A percentile compares a stretch with the other conserved stretches of the same genome.
These are phyloP conservation scores for Rambutsinella grinnellia DNA, from an alignment of 2,888 invertebrate species.

Conservation along the genomic window DNA sequence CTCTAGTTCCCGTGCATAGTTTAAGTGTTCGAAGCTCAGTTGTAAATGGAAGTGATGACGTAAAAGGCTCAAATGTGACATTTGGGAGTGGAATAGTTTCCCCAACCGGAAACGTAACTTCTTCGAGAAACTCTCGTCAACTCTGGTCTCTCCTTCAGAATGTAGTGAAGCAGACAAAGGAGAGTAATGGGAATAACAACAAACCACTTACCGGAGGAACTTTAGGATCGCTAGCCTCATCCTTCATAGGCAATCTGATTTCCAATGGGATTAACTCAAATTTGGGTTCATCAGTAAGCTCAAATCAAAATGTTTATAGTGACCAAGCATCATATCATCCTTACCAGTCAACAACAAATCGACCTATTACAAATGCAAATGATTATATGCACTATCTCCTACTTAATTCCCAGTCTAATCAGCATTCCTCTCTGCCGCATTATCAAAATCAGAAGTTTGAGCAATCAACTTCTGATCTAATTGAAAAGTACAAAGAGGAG, in stretches of 20 bases:
- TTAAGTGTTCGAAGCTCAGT: too few relatives aligned
- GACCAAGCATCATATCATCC: too few relatives aligned
- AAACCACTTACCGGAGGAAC: conserved; percentile 12
- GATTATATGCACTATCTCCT: conserved; percentile 37
- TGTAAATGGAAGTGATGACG: too few relatives aligned
- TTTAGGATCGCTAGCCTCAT: not conserved
- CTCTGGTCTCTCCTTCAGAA: conserved; percentile 43
- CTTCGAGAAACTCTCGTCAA: conserved; percentile 32
- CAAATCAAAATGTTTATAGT: too few relatives aligned
- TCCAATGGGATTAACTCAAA: not conserved
- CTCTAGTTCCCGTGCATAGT: too few relatives aligned
- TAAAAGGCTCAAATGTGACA: too few relatives aligned
- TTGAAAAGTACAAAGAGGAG: conserved; percentile 22
- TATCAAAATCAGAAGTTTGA: conserved; percentile 7
- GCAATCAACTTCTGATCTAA: not conserved
- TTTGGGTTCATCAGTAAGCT: not conserved
- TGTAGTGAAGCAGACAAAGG: conserved; percentile 19
- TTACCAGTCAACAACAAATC: not conserved
- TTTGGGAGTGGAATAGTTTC: too few relatives aligned
- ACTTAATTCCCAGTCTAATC: conserved; percentile 18
- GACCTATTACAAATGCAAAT: conserved; percentile 18
- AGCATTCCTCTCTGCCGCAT: conserved; percentile 21
- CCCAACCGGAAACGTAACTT: too few relatives aligned
- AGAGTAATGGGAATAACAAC: not conserved
- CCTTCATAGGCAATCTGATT: conserved; percentile 16